Base-by-base conservation (phyloP, 2,113 vertebrate genomes). In the Peromyscus polionotus region DNA sequence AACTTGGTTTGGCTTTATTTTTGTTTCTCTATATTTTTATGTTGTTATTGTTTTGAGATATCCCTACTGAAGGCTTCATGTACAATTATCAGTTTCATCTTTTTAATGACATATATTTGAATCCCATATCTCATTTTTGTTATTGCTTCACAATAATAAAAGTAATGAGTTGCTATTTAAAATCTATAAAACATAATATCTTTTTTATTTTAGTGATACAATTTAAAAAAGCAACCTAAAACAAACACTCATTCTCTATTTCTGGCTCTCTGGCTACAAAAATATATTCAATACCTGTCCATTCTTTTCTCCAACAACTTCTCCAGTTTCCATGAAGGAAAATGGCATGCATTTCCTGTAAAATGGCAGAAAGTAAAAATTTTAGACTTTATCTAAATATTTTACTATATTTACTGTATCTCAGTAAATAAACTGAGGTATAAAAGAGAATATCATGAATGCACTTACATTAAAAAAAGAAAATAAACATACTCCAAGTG, bases 191-290 rank as follows among this genome's bases (percentile, higher is more conserved):
- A 83, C 17, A 31, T 61, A 48, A 14, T 24, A 68, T 70, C 0
- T 16, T 92, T 92, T 68, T 48, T 61, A 89, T 88, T 79, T 95
- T 45, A 92, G 14, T 79, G 39, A 95, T 39, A 75, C 7, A 39
- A 42, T 48, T 48, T 57, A 13, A 85, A 33, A 85, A 73, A 77
- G 3, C 8, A 93, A 88, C 28, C 59, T 93, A 16, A 77, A 87
- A 48, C 6, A 85, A 95, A 87, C 7, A 36, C 24, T 84, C n/a
- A 72, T 77, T 28, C 9, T 77, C 24, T 97, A 79, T 1, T 79
- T 88, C 28, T 80, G 48, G 19, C 63, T 70, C 22, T 5, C 19
- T 89, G 45, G 51, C 3, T n/a, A 39, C 3, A 91, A 22, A 7
- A 92, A 57, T 68, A 57, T 13, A 61, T 73, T 42, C 26, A 94